Base-by-base conservation (phyloP, 2,888 invertebrate genomes). In the Dorcus hopei region DNA sequence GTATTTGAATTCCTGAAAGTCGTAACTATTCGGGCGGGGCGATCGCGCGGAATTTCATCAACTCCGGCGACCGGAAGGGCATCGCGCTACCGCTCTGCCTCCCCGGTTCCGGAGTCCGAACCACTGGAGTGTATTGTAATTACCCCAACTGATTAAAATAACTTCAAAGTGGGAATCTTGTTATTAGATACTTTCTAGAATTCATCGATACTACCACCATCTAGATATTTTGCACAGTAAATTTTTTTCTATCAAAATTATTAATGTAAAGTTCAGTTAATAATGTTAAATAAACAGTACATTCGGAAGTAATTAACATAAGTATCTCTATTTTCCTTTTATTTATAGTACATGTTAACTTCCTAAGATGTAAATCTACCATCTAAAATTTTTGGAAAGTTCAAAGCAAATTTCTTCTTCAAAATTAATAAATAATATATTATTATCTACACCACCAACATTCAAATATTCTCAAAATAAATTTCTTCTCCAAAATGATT, bases 41-140 rank as follows among this genome's bases (percentile, higher is more conserved):
- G 74, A 76, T 77, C 74, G 75, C 67, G 69, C 71, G 77, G 77
- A 77, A 78, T 79, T 77, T 79, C 77, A 77, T 85, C 85, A 76
- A 81, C 80, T 82, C 82, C 83, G 78, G 81, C 81, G 79, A 84
- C 84, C 81, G 83, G 83, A 83, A 83, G 80, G 80, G 80, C 81
- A 80, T 81, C 81, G 80, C 81, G 79, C 81, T 50, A n/a, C 52
- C 61, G 53, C 54, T 48, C 57, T 43, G 26, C 53, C 56, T 38
- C 57, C 45, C 61, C 63, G 53, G 55, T 57, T 45, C 57, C 52
- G 49, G 61, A 61, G 58, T 52, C 59, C 65, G 61, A 66, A 69
- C 66, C 74, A 67, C 68, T 76, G 70, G 72, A 75, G 75, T 76
- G 73, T 76, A 71, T 71, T 68, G 73, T 74, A 76, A 77, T 77